A percentile compares a stretch with the other conserved stretches of the same genome.
These are phyloP conservation scores for Scalopus aquaticus DNA, from an alignment of 2,113 vertebrate genomes.

Conservation along the genomic window DNA sequence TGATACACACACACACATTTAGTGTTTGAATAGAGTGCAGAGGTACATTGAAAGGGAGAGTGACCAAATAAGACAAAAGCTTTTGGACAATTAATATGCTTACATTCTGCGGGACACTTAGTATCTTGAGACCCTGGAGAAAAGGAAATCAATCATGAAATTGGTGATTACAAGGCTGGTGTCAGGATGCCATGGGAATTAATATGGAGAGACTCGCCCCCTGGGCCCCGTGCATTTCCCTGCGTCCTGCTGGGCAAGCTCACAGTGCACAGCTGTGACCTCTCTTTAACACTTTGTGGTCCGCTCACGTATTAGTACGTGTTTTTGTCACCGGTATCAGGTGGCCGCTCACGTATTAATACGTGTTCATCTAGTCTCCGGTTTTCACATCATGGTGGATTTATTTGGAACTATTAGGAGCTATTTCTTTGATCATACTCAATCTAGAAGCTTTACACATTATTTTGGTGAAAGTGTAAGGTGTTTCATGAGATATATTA, in stretches of 20 bases:
- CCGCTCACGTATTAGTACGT: too few species aligned
- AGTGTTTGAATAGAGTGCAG: not conserved
- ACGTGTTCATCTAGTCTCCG: too few species aligned
- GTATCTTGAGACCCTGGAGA: not conserved
- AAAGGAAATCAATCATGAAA: not conserved
- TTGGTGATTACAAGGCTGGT: not conserved
- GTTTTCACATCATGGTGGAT: too few species aligned
- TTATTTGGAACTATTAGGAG: too few species aligned
- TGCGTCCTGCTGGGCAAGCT: rapidly evolving
- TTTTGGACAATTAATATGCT: not conserved
- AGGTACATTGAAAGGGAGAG: not conserved
- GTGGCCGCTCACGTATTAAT: too few species aligned
- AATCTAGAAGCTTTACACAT: too few species aligned
- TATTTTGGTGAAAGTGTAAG: too few species aligned
- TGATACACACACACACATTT: not conserved
- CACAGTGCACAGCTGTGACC: rapidly evolving
- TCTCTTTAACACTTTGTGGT: too few species aligned
- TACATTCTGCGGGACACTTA: not conserved
- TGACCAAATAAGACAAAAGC: not conserved
- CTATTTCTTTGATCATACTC: too few species aligned
- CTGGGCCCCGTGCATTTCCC: rapidly evolving
- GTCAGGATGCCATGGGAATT: not conserved
- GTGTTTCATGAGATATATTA: too few species aligned
- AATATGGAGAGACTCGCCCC: rapidly evolving
- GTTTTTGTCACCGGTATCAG: too few species aligned